Evolutionary conservation across 2,888 invertebrate genomes (phyloP), one percentile per base, ranked within the genome.

Genomic region (Heterodera filipjevi): DNA sequence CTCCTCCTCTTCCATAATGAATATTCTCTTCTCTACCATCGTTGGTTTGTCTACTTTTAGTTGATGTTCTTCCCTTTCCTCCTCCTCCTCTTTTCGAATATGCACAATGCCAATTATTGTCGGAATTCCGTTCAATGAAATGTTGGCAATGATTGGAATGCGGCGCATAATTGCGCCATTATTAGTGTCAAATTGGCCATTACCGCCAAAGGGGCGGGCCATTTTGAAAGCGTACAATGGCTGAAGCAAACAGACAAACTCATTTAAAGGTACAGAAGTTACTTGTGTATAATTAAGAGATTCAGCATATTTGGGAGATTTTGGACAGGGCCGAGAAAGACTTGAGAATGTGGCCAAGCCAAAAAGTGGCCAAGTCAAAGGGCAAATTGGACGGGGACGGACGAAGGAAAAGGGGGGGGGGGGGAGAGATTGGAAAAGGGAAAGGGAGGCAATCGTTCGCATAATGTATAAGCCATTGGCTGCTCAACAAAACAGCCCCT

Each of bases 121-220:
- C 14, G 68, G 68, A 6, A 68, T 10, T 33, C 68, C 68, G 33
- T 68, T 19, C 19, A 22, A 32, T 16, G 33, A 35, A 32, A 68
- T 3, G 19, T 14, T 68, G 68, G 33, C 32, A 68, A 68, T 35
- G 35, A 68, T 68, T 19, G 68, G 68, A 68, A 68, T 35, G 33
- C 32, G 10, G 66, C 66, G 66, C 64, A 64, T 10, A 10, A 27
- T 8, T 12, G 64, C 16, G 64, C 27, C 27, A 27, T 64, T 14
- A 27, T 64, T 64, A 53, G 27, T 59, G 59, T 8, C 59, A 59
- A 59, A 59, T 59, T 12, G 59, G 59, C 12, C 59, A 59, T 27
- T 59, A 22, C 27, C 59, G 27, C 22, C 59, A n/a, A 22, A 59
- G 5, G 27, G 27, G 5, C 27, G 59, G 27, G 59, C 59, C 59